These are phyloP conservation scores for Chaunax sp. DNA, from an alignment of 2,797 vertebrate genomes.

Conservation along the genomic window DNA sequence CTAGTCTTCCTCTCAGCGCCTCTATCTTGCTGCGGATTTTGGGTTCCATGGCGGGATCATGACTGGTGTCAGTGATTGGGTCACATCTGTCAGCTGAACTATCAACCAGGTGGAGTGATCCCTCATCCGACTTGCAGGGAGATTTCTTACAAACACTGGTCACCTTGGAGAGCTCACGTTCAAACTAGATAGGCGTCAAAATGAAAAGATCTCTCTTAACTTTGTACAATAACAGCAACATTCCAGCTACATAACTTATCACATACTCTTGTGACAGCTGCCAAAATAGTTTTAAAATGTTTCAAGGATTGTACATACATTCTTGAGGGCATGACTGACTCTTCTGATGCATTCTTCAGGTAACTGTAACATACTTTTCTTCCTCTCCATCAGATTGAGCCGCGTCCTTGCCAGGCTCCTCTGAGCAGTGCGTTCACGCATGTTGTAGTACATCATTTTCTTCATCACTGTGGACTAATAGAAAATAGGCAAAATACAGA, in stretches of 20 bases:
- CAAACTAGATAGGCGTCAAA: conserved; percentile 75
- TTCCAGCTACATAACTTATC: neutral
- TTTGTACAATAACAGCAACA: neutral
- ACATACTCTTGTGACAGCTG: neutral
- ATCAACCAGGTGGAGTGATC: conserved; percentile 8
- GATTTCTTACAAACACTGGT: conserved; percentile 58
- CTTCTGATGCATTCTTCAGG: conserved; percentile 85
- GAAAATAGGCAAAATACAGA: conserved; percentile 9
- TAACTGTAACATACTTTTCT: conserved; percentile 77
- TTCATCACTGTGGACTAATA: conserved; percentile 88
- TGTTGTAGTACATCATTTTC: conserved; percentile 94
- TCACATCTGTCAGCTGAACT: conserved; percentile 35
- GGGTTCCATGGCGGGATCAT: conserved; percentile 68
- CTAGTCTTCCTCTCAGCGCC: conserved; percentile 79
- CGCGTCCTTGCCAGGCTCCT: conserved; percentile 81
- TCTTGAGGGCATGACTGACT: conserved; percentile 83
- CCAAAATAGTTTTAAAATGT: neutral
- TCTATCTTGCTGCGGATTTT: conserved; percentile 81
- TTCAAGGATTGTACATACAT: conserved; percentile 74
- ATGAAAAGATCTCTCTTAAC: conserved; percentile 10
- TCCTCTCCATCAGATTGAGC: conserved; percentile 81
- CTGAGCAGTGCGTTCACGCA: conserved; percentile 85
- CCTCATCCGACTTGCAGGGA: conserved; percentile 35
- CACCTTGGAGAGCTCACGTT: conserved; percentile 77
- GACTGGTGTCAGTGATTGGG: conserved; percentile 30